A percentile compares a stretch with the other conserved stretches of the same genome.
Evolutionary conservation across 2,113 vertebrate genomes (phyloP).

Genomic region (Petrocephalus zakoni): DNA sequence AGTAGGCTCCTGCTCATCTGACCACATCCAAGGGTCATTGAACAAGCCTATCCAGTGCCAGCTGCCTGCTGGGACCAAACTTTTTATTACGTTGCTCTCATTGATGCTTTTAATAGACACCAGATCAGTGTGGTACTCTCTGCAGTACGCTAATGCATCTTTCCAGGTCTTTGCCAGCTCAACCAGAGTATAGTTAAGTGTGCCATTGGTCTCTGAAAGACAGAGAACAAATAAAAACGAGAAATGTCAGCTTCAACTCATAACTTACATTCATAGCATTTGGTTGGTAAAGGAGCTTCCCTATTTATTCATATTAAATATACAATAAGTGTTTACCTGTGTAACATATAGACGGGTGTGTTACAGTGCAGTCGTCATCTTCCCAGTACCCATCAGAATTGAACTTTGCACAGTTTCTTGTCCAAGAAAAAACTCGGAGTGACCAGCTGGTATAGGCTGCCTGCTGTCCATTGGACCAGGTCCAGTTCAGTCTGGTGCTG

Average conservation of each 20-base stretch:
- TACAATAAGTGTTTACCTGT: background rate
- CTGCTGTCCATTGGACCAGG: slow-evolving; percentile 13
- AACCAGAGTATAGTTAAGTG: background rate
- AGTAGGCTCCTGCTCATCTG: background rate
- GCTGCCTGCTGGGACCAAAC: background rate
- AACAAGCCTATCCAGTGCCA: slow-evolving; percentile 16
- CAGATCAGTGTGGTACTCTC: background rate
- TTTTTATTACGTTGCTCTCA: background rate
- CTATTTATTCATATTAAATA: background rate
- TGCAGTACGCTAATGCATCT: background rate
- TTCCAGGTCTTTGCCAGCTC: background rate
- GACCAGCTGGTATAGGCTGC: slow-evolving; percentile 5
- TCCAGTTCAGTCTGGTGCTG: background rate
- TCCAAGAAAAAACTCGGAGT: too few species aligned
- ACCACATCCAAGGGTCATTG: slow-evolving; percentile 15
- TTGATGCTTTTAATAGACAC: background rate
- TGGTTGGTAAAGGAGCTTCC: background rate
- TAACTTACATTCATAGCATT: background rate
- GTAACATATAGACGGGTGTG: background rate
- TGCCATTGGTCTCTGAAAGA: slow-evolving; percentile 6
- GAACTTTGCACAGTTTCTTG: background rate
- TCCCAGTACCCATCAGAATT: slow-evolving; percentile 11
- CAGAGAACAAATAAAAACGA: background rate
- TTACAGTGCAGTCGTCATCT: background rate
- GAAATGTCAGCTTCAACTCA: background rate